Evolutionary conservation across 2,888 invertebrate genomes (phyloP).

Genomic region (Trachelus iudaicus): DNA sequence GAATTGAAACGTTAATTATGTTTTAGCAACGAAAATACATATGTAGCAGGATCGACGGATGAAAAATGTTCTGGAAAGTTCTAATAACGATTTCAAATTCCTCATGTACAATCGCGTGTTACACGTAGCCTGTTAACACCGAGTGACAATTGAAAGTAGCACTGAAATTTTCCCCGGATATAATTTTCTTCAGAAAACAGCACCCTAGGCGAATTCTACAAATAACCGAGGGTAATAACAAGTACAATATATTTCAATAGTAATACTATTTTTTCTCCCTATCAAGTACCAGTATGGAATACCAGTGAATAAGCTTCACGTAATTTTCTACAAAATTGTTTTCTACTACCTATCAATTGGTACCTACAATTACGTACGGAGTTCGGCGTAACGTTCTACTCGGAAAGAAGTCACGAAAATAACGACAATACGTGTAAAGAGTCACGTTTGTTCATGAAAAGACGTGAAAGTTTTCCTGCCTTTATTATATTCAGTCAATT

Average conservation of each 20-base stretch:
- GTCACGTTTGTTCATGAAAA: neutral
- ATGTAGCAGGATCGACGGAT: neutral
- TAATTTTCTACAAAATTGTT: neutral
- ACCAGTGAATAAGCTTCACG: neutral
- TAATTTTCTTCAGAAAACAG: neutral
- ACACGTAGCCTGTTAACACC: slow-evolving; percentile 13
- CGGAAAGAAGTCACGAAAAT: neutral
- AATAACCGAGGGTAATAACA: neutral
- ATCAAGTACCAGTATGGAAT: neutral
- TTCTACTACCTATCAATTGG: neutral
- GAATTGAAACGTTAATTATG: neutral
- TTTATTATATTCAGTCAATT: neutral
- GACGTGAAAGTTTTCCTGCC: neutral
- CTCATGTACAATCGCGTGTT: slow-evolving; percentile 11
- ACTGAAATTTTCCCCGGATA: slow-evolving; percentile 11
- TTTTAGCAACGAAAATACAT: neutral
- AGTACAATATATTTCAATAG: neutral
- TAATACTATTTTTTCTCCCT: neutral
- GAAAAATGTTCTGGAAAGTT: slow-evolving; percentile 15
- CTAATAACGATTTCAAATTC: slow-evolving; percentile 13
- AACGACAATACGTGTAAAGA: neutral
- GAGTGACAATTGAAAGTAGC: slow-evolving; percentile 34
- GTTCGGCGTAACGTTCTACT: neutral
- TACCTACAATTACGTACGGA: neutral
- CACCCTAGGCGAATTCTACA: neutral